Conservation (phyloP, 2,888 invertebrate genomes). For the Oeneis ivallda region DNA sequence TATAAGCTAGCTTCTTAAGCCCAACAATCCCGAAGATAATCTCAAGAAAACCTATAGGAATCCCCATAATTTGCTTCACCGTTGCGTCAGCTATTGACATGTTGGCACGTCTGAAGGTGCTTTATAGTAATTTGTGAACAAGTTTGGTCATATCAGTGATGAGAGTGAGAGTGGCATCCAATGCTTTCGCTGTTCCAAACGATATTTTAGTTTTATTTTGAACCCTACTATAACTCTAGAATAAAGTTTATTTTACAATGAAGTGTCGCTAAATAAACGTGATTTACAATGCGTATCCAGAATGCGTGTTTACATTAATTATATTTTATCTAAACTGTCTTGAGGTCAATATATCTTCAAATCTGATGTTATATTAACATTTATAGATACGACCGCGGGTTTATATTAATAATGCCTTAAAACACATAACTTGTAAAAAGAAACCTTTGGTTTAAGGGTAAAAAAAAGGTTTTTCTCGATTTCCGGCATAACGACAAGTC, state of each 20-base stretch:
- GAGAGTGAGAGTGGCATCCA: conserved; percentile 41
- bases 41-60: too few relatives aligned
- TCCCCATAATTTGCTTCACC: background rate
- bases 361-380: background rate
- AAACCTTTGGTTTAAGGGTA: too few relatives aligned
- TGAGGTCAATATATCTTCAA: conserved; percentile 16
- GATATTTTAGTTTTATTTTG: background rate
- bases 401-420: too few relatives aligned
- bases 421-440: too few relatives aligned
- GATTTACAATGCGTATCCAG: conserved; percentile 21
- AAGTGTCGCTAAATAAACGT: conserved; percentile 8
- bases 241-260: background rate
- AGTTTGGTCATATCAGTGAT: conserved; percentile 34
- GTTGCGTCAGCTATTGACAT: background rate
- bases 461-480: too few relatives aligned
- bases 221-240: background rate
- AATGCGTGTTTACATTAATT: conserved; percentile 18
- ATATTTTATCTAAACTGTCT: conserved; percentile 20
- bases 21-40: too few relatives aligned
- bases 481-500: too few relatives aligned
- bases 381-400: too few relatives aligned
- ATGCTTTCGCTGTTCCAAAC: conserved; percentile 37
- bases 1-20: too few relatives aligned
- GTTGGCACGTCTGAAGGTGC: background rate
- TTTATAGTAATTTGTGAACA: conserved; percentile 32